A percentile compares a stretch with the other conserved stretches of the same genome.
These are phyloP conservation scores for Ichneumoninae sp. DNA, from an alignment of 2,888 invertebrate genomes.

Conservation along the genomic window DNA sequence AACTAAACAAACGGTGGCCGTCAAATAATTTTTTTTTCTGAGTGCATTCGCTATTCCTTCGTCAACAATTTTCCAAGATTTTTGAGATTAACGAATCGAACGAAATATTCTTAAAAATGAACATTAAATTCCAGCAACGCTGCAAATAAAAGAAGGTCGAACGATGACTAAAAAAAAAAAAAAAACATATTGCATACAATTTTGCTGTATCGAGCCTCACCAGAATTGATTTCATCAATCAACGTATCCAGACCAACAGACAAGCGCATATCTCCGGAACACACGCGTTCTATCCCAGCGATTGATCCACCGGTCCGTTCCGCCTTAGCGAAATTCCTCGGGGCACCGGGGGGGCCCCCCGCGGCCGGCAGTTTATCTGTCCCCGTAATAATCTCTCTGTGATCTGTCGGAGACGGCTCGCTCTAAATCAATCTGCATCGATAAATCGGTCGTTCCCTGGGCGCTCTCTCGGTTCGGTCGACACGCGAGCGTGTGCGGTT, in stretches of 20 bases:
- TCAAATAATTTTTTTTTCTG: too few species aligned
- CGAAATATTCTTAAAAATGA: background rate
- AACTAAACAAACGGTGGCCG: too few species aligned
- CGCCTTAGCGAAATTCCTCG: background rate
- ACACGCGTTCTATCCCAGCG: background rate
- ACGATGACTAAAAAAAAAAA: background rate
- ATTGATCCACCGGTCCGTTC: background rate
- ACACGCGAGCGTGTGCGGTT: conserved; percentile 32
- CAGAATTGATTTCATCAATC: background rate
- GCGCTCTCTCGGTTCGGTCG: background rate
- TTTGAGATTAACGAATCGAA: too few species aligned
- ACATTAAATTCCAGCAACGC: background rate
- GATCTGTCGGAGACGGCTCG: conserved; percentile 75
- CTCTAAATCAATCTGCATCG: conserved; percentile 82
- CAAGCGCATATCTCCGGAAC: background rate
- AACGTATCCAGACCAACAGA: background rate
- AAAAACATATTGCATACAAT: background rate
- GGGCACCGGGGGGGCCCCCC: background rate
- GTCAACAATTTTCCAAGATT: too few species aligned
- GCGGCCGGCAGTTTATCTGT: conserved; percentile 77
- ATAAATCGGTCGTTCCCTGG: conserved; percentile 73
- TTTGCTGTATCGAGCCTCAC: background rate
- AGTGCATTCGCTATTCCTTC: background rate
- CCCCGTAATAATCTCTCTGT: conserved; percentile 81
- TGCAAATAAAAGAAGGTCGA: background rate